Percentiles rank a stretch among this genome's conserved stretches.
Evolutionary conservation across 2,113 vertebrate genomes (phyloP).

Genomic region (Myotis brandtii): DNA sequence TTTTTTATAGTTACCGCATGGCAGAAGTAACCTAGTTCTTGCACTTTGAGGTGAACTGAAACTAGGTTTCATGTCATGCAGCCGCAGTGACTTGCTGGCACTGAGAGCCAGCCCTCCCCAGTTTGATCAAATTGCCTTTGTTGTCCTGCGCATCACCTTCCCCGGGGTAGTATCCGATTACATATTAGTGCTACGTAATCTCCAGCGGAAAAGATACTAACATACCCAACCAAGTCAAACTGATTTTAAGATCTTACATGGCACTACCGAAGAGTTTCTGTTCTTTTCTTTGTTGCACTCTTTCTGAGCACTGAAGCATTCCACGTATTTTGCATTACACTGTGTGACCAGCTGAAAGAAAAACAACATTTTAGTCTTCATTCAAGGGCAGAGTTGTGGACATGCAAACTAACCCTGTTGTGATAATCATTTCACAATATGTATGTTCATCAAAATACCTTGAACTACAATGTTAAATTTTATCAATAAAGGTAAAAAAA

Average conservation of each 20-base stretch:
- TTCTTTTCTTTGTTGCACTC: conserved; percentile 99
- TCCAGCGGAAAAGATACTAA: conserved; percentile 23
- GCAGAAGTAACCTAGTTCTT: neutral
- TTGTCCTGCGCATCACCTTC: conserved; percentile 34
- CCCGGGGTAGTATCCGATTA: too few species aligned
- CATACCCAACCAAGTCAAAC: conserved; percentile 66
- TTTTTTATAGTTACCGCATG: neutral
- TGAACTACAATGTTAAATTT: neutral
- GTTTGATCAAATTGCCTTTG: neutral
- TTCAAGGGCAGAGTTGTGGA: neutral
- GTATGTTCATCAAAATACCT: neutral
- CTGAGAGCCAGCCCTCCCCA: neutral
- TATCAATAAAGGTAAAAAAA: neutral
- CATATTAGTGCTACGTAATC: conserved; percentile 20
- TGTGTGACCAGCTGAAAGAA: conserved; percentile 93
- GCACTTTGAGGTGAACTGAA: neutral
- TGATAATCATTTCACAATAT: neutral
- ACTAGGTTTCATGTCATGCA: neutral
- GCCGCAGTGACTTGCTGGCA: neutral
- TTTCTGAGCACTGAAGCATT: conserved; percentile 96
- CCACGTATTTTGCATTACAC: conserved; percentile 93
- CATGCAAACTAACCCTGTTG: neutral
- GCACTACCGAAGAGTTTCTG: conserved; percentile 95
- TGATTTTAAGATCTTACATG: conserved; percentile 89
- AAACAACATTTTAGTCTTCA: conserved; percentile 67